Evolutionary conservation across 2,888 invertebrate genomes (phyloP), one percentile per base, ranked within the genome.

Genomic region (Clepsis dumicolana): DNA sequence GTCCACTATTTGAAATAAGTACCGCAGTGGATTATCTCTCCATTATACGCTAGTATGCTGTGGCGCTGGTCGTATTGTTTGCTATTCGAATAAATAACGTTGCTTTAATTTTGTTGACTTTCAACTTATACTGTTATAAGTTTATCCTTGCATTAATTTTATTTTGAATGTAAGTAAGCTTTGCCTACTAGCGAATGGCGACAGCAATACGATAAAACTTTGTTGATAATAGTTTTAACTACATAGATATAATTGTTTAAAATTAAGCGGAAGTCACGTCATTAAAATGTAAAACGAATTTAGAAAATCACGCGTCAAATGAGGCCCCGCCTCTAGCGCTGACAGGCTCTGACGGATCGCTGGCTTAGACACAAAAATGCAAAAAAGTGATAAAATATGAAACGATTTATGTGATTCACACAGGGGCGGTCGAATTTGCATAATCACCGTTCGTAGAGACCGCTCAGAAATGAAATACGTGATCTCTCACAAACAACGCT

Each of bases 371-470:
- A 70, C 82, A 78, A 83, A 87, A 88, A 87, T 86, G 82, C 84
- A 85, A 85, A 87, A 87, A 85, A 84, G 82, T 87, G 85, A 87
- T 88, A 88, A 89, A 89, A 90, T 87, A 86, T 87, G 83, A 88
- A 87, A 88, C 85, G 89, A 87, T 90, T 91, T 90, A 89, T 88
- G 85, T 85, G 86, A 87, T 86, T 88, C 84, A 82, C 79, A 77
- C 79, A 80, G 74, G 81, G 83, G 81, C 79, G 83, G 79, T 72
- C 73, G 77, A 78, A 90, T 91, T 89, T 89, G 78, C 90, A 90
- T 91, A 90, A 90, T 91, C 88, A 89, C 86, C 83, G 80, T 74
- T 80, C 80, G 76, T 77, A 76, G 80, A 74, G 79, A 78, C 76
- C 78, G 77, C 81, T 77, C 80, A 69, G 80, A 81, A 87, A 89